Evolutionary conservation across 2,888 invertebrate species (phyloP).

Genomic region (Drymonia ruficornis): DNA sequence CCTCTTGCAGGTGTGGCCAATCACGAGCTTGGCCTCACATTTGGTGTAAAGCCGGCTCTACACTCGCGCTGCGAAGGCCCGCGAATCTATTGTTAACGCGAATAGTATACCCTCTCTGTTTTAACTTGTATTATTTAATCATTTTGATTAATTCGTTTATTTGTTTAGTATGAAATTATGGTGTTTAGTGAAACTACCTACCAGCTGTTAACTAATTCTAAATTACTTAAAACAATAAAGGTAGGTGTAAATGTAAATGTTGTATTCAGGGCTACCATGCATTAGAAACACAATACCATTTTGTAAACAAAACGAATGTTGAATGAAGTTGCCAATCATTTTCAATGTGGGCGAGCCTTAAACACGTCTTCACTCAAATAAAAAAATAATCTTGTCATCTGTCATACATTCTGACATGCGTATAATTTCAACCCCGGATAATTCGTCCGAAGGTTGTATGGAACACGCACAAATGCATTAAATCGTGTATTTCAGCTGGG

Average conservation of each 20-base stretch:
- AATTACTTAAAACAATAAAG: conserved; percentile 8
- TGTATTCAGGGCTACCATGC: conserved; percentile 7
- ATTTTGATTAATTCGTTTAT: too few relatives aligned
- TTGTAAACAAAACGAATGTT: background rate
- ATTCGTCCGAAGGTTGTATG: conserved; percentile 52
- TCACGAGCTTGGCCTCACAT: conserved; percentile 45
- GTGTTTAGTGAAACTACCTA: too few relatives aligned
- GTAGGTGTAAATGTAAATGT: too few relatives aligned
- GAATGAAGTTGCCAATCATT: background rate
- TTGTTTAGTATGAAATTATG: too few relatives aligned
- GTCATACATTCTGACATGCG: conserved; percentile 51
- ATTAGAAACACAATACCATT: conserved; percentile 1
- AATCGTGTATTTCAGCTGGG: conserved; percentile 40
- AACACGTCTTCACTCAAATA: conserved; percentile 18
- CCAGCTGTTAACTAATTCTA: too few relatives aligned
- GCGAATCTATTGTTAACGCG: too few relatives aligned
- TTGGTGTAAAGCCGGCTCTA: conserved; percentile 34
- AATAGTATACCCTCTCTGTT: too few relatives aligned
- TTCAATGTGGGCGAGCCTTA: background rate
- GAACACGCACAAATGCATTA: conserved; percentile 44
- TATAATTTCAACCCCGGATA: conserved; percentile 48
- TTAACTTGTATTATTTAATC: too few relatives aligned
- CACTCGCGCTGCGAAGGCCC: too few relatives aligned
- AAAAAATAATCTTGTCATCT: conserved; percentile 44
- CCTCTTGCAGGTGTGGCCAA: conserved; percentile 57